These are phyloP conservation scores for Pocillopora grandis DNA, from an alignment of 92 coral and sea anemone species.

Conservation along the genomic window DNA sequence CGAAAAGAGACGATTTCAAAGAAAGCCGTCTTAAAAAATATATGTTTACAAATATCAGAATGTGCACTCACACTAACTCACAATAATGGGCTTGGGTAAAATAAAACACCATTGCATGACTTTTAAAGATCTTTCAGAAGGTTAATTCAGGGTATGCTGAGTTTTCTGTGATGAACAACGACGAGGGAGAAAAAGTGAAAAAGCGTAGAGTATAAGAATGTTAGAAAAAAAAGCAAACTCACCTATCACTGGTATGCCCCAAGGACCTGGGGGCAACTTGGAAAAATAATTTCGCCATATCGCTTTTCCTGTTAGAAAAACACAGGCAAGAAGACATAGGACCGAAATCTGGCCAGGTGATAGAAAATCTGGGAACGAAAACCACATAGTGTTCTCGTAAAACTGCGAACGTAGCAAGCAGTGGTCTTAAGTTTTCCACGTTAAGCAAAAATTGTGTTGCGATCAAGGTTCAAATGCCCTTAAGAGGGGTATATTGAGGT, in stretches of 20 bases:
- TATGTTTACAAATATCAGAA: too few species aligned
- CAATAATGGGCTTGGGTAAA: too few species aligned
- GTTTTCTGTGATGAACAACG: neutral
- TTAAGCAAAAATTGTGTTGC: neutral
- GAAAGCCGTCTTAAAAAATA: too few species aligned
- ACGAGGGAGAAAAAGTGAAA: constrained; percentile 52
- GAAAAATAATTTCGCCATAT: constrained; percentile 35
- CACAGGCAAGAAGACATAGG: constrained; percentile 20
- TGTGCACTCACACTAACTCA: too few species aligned
- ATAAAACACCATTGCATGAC: too few species aligned
- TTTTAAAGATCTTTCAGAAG: too few species aligned
- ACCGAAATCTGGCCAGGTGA: constrained; percentile 12
- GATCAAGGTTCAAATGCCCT: constrained; percentile 73
- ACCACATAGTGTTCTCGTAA: constrained; percentile 38
- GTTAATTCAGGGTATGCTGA: too few species aligned
- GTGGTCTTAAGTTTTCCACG: neutral
- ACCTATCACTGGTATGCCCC: constrained; percentile 55
- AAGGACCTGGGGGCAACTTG: constrained; percentile 51
- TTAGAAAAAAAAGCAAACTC: neutral
- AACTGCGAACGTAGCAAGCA: too few species aligned
- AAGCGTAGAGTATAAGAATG: constrained; percentile 47
- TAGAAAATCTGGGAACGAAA: constrained; percentile 54
- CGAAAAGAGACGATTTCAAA: too few species aligned
- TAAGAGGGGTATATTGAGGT: constrained; percentile 51
- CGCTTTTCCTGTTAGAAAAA: constrained; percentile 57